Conservation (phyloP, 2,888 invertebrate species). For the Carpatolechia fugitivella region DNA sequence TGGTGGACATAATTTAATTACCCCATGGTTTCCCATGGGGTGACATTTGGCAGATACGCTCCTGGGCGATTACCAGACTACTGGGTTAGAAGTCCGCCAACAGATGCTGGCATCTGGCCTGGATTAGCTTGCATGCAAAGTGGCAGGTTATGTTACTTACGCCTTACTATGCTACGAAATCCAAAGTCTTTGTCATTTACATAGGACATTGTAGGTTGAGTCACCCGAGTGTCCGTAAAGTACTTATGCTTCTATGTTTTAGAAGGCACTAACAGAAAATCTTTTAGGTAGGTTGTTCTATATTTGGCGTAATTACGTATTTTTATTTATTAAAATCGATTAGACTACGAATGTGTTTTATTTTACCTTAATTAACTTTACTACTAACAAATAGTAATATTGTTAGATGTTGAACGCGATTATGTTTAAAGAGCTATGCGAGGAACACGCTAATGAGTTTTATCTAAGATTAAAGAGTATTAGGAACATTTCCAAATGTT, state of each 20-base stretch:
- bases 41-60: conserved; percentile 65
- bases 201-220: no score
- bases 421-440: not conserved
- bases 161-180: not conserved
- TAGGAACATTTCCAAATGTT: conserved; percentile 1
- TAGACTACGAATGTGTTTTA: no score
- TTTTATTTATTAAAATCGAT: no score
- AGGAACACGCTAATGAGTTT: not conserved
- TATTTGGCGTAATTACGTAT: no score
- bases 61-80: conserved; percentile 67
- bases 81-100: conserved; percentile 70
- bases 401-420: no score
- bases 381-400: no score
- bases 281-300: no score
- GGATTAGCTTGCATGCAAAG: conserved; percentile 42
- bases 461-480: conserved; percentile 6
- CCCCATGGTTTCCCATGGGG: conserved; percentile 20
- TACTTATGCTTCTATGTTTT: no score
- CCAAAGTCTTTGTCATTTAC: no score
- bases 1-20: conserved; percentile 18
- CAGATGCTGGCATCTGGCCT: conserved; percentile 58
- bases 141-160: conserved; percentile 11
- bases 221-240: no score
- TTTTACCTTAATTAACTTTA: no score
- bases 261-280: no score